A percentile compares a stretch with the other conserved stretches of the same genome.
These are phyloP conservation scores for Nudaria mundana DNA, from an alignment of 2,888 invertebrate genomes.

Conservation along the genomic window DNA sequence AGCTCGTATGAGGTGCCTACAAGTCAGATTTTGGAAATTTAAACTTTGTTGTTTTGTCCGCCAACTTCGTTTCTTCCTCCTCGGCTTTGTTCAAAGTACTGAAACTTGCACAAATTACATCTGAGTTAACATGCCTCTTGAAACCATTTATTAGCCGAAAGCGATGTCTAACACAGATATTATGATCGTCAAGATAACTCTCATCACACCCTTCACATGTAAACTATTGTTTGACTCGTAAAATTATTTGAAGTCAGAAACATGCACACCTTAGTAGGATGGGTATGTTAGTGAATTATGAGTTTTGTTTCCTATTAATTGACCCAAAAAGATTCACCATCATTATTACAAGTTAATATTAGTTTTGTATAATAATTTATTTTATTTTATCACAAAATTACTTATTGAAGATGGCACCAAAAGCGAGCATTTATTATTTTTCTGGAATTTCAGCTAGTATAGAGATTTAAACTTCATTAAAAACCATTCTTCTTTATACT, in stretches of 20 bases:
- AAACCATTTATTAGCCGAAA: slow-evolving; percentile 43
- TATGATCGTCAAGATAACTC: slow-evolving; percentile 43
- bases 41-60: slow-evolving; percentile 20
- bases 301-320: slow-evolving; percentile 54
- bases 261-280: slow-evolving; percentile 56
- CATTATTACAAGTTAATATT: no score
- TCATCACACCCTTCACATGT: slow-evolving; percentile 49
- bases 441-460: no score
- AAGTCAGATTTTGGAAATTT: slow-evolving; percentile 25
- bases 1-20: slow-evolving; percentile 5
- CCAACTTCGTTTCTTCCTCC: slow-evolving; percentile 31
- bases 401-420: no score
- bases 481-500: slow-evolving; percentile 7
- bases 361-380: no score
- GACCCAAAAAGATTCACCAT: slow-evolving; percentile 49
- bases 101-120: slow-evolving; percentile 53
- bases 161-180: slow-evolving; percentile 66
- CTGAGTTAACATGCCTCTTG: slow-evolving; percentile 49
- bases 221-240: slow-evolving; percentile 67
- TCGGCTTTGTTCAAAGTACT: slow-evolving; percentile 45
- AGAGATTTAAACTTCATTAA: no score
- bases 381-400: no score
- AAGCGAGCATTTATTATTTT: no score
- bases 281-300: no score
- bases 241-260: slow-evolving; percentile 68